Evolutionary conservation across 2,113 vertebrate genomes (phyloP).

Genomic region (Plestiodon gilberti): DNA sequence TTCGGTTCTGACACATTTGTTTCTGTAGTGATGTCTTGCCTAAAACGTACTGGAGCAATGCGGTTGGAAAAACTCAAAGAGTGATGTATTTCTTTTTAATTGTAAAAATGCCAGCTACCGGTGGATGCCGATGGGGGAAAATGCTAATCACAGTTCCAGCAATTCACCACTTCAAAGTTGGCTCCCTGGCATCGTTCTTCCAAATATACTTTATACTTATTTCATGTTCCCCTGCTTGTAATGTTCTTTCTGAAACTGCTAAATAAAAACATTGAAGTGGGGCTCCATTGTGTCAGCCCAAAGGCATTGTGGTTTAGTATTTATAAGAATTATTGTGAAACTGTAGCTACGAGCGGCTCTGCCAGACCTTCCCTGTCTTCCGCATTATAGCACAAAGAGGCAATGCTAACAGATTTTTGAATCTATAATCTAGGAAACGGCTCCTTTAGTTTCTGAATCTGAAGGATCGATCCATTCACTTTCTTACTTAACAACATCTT

Average conservation of each 20-base stretch:
- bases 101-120: constrained; percentile 49
- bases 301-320: constrained; percentile 10
- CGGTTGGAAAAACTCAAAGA: constrained; percentile 35
- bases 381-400: background rate
- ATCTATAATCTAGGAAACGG: background rate
- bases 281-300: background rate
- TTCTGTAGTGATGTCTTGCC: background rate
- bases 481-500: background rate
- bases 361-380: background rate
- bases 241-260: constrained; percentile 33
- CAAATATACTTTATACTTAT: constrained; percentile 32
- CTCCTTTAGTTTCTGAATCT: background rate
- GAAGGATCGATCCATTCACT: background rate
- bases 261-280: background rate
- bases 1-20: constrained; percentile 37
- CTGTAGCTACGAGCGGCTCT: background rate
- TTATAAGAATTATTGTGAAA: background rate
- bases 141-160: constrained; percentile 22
- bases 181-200: constrained; percentile 41
- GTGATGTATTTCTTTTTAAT: constrained; percentile 5
- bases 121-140: constrained; percentile 41
- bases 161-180: constrained; percentile 6
- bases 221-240: constrained; percentile 22
- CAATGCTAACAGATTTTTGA: background rate
- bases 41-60: constrained; percentile 11